Evolutionary conservation across 2,113 vertebrate species (phyloP).

Genomic region (Pogonocichla stellata): DNA sequence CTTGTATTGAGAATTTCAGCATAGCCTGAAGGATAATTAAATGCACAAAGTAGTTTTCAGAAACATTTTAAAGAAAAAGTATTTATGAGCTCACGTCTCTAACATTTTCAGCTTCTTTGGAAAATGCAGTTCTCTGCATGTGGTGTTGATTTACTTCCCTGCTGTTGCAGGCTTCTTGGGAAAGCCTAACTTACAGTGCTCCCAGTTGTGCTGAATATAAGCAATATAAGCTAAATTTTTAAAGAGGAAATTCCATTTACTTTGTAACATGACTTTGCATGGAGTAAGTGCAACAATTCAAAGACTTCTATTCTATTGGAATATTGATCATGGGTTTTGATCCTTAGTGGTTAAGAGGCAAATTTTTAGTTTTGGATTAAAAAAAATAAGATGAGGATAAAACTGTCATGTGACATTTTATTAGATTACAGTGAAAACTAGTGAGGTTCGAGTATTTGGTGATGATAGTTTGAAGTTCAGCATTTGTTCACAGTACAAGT

Average conservation of each 20-base stretch:
- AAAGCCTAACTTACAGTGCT: not conserved
- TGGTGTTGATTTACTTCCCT: not conserved
- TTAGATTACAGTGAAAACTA: not conserved
- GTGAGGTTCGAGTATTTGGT: not conserved
- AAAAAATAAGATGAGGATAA: not conserved
- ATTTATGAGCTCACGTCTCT: not conserved
- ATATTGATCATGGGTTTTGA: not conserved
- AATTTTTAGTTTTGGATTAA: not conserved
- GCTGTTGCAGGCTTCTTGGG: not conserved
- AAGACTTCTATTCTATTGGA: not conserved
- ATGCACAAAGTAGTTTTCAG: not conserved
- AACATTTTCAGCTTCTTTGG: not conserved
- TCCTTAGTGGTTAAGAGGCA: not conserved
- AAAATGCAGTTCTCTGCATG: not conserved
- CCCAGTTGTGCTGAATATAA: not conserved
- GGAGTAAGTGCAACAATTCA: not conserved
- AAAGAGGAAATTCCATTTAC: not conserved
- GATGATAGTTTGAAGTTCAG: not conserved
- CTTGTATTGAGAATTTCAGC: not conserved
- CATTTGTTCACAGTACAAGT: not conserved
- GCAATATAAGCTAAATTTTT: not conserved
- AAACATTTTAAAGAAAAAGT: not conserved
- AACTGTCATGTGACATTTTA: not conserved
- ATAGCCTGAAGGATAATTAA: not conserved
- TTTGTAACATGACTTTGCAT: not conserved